Base-by-base conservation (phyloP, 2,888 invertebrate species). In the Drosophila mayaguana region DNA sequence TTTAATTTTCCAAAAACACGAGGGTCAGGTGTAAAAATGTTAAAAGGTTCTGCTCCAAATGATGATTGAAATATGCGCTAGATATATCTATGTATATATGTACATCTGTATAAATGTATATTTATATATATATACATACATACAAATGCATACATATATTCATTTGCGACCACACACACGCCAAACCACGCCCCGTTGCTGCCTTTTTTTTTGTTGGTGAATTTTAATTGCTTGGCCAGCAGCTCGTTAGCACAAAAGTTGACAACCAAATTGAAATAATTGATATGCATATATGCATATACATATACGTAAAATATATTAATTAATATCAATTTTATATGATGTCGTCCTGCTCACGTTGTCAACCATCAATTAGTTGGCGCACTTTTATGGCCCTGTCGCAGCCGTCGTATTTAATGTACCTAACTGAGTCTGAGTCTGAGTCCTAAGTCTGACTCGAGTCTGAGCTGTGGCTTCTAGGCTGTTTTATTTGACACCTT, bases 401-500 rank as follows among this genome's bases (percentile, higher is more conserved):
- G 50, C 62, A 63, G 70, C 50, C 32, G 56, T 42, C 62, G 62
- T n/a, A 53, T 72, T 77, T 66, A 66, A 77, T 77, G 57, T 55
- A 72, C 63, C 48, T 56, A 63, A 54, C 59, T 55, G 55, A 50
- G 14, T 43, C 20, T n/a, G 22, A 45, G 14, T 22, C 43, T 12
- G 43, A 20, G 20, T 1, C 18, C 43, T 12, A 20, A 20, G 20
- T 28, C 28, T 28, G 28, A 28, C 28, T 28, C 14, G 22, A 9
- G 22, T n/a, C 36, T 18, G 63, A 22, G 59, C 12, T 28, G 55
- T 22, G 55, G 36, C 36, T 50, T 42, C 36, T 57, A 40, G 78
- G 61, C 80, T 69, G 82, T 83, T 81, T 73, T 64, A 71, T 76
- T 88, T 86, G 87, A 74, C 83, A 83, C 89, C 83, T 83, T 67